These are phyloP conservation scores for Orbicella faveolata DNA, from an alignment of 64 coral and sea anemone genomes.

Conservation along the genomic window DNA sequence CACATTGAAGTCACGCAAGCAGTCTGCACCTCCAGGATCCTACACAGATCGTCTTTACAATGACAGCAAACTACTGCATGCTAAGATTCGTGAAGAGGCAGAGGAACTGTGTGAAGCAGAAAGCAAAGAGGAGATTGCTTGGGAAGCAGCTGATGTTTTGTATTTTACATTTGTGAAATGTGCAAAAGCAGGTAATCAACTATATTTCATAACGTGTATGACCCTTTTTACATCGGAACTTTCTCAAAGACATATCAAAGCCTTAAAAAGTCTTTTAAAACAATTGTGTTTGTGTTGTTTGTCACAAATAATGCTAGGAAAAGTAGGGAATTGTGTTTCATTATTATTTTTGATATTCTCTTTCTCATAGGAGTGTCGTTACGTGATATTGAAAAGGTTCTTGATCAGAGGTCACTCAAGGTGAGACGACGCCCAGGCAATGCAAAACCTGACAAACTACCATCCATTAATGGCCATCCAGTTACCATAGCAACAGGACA, in stretches of 20 bases:
- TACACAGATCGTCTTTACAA: constrained; percentile 62
- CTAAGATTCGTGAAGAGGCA: constrained; percentile 56
- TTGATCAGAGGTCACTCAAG: constrained; percentile 57
- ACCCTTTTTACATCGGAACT: not conserved
- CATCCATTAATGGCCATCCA: not conserved
- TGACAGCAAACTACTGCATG: constrained; percentile 41
- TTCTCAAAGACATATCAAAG: not conserved
- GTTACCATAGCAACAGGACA: not conserved
- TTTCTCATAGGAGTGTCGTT: constrained; percentile 52
- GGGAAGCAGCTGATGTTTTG: constrained; percentile 62
- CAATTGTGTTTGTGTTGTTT: no score
- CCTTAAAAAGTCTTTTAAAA: no score
- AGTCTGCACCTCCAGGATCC: constrained; percentile 49
- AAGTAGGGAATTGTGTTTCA: no score
- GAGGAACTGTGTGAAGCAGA: constrained; percentile 51
- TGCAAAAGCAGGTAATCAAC: constrained; percentile 53
- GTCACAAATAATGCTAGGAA: no score
- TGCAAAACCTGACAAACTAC: constrained; percentile 31
- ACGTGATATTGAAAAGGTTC: constrained; percentile 43
- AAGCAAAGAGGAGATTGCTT: constrained; percentile 54
- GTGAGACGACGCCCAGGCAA: constrained; percentile 61
- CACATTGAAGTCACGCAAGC: constrained; percentile 35
- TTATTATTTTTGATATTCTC: not conserved
- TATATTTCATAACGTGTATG: not conserved
- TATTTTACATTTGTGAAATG: constrained; percentile 71